Evolutionary conservation across 2,113 vertebrate species (phyloP).

Genomic region (Neogobius melanostomus): DNA sequence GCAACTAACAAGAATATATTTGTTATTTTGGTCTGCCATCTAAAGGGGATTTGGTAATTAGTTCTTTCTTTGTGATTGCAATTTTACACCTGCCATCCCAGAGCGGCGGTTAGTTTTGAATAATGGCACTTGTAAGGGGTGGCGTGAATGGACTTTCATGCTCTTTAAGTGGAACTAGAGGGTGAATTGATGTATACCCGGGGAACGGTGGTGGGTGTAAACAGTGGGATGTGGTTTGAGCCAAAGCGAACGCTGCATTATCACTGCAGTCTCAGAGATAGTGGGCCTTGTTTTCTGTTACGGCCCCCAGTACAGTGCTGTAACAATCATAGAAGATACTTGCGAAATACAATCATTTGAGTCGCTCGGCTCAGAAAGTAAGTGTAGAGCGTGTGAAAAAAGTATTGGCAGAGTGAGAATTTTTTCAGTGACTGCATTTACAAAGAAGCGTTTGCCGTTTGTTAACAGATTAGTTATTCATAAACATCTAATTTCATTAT

Average conservation of each 20-base stretch:
- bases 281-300: background rate
- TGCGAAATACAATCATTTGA: background rate
- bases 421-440: no score
- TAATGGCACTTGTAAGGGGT: slow-evolving; percentile 42
- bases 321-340: background rate
- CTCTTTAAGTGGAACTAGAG: slow-evolving; percentile 36
- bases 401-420: no score
- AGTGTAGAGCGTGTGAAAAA: no score
- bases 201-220: background rate
- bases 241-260: slow-evolving; percentile 2
- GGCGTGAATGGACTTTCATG: slow-evolving; percentile 43
- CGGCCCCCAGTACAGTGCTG: background rate
- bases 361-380: background rate
- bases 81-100: slow-evolving; percentile 64
- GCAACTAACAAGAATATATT: slow-evolving; percentile 38
- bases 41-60: slow-evolving; percentile 58
- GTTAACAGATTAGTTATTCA: no score
- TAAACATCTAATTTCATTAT: no score
- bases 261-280: background rate
- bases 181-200: slow-evolving; percentile 6
- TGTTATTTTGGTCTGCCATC: slow-evolving; percentile 43
- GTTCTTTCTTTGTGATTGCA: slow-evolving; percentile 56
- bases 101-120: slow-evolving; percentile 48
- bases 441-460: no score
- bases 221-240: slow-evolving; percentile 4